Conservation (phyloP, 2,888 invertebrate genomes). For the Campoletis raptor region DNA sequence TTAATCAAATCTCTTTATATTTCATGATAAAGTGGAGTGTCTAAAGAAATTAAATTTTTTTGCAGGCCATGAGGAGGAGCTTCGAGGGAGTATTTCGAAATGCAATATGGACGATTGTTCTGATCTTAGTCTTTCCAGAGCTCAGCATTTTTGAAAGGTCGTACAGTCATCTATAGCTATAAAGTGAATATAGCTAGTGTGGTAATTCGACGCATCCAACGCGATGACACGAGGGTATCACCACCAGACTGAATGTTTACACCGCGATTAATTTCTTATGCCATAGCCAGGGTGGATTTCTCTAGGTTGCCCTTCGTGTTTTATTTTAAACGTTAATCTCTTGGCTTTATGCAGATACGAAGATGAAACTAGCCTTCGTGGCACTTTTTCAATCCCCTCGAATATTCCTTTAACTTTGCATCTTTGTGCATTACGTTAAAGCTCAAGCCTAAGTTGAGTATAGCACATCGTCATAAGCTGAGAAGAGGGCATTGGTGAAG, state of each 20-base stretch:
- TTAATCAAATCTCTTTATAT: not conserved
- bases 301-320: slow-evolving; percentile 25
- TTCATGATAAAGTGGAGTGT: not conserved
- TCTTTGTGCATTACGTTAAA: slow-evolving; percentile 72
- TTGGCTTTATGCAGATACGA: slow-evolving; percentile 77
- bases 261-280: slow-evolving; percentile 35
- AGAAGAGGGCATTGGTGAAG: slow-evolving; percentile 77
- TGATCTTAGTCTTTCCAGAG: slow-evolving; percentile 8
- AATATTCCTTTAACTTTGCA: slow-evolving; percentile 74
- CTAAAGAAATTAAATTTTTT: not conserved
- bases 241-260: not conserved
- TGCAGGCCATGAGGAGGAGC: not conserved
- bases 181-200: slow-evolving; percentile 24
- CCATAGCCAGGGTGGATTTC: slow-evolving; percentile 50
- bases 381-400: slow-evolving; percentile 79
- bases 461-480: slow-evolving; percentile 65
- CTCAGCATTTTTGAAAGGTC: slow-evolving; percentile 3
- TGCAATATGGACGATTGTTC: not conserved
- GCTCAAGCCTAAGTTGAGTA: slow-evolving; percentile 68
- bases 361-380: slow-evolving; percentile 78
- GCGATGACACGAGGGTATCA: not conserved
- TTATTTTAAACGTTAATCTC: slow-evolving; percentile 69
- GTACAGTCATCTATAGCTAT: not conserved
- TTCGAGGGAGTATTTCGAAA: not conserved
- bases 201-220: slow-evolving; percentile 11